Base-by-base conservation (phyloP, 2,113 vertebrate genomes). In the Hemiprocne comata region DNA sequence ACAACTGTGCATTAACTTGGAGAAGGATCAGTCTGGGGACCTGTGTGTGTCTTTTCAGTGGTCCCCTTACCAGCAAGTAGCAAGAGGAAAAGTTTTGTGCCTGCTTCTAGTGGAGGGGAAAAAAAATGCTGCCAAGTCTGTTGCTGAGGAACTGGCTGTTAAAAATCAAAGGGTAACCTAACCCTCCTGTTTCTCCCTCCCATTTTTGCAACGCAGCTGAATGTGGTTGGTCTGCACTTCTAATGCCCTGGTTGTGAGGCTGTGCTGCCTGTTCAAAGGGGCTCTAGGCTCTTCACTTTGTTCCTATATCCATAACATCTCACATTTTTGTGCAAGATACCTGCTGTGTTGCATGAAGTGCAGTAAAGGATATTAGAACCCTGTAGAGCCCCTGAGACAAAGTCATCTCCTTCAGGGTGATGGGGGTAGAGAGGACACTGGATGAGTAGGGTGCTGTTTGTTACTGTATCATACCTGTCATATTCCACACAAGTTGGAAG, bases 231-330 rank as follows among this genome's bases (percentile, higher is more conserved):
- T 64, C 54, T 62, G 80, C 17, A 11, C 33, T 21, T 57, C 40
- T 5, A 3, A 8, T 3, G 26, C 29, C 31, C 40, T 8, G 28
- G 5, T 26, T 2, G 1, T 51, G 18, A 44, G 36, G 65, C 50
- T 36, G 21, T 33, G 55, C 38, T 46, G 66, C 7, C 14, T 19
- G 36, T 25, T 31, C 24, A 5, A 42, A 3, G n/a, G 34, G 57
- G 12, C 31, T 42, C 0, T 6, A 14, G 10, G 10, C 48, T 40
- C 33, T 18, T 38, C 3, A 0, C 33, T 38, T 61, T 34, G 19
- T 57, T 64, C 50, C 34, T 2, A 0, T 5, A 2, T 21, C 11
- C 0, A 0, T 28, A 23, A 53, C 38, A 74, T 33, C n/a, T 65
- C 73, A 7, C n/a, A 19, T n/a, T 12, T 7, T 17, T 4, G 21